Percentiles rank a stretch among this genome's conserved stretches.
These are phyloP conservation scores for Mastomys coucha DNA, from an alignment of 2,113 vertebrate genomes.

Conservation along the genomic window DNA sequence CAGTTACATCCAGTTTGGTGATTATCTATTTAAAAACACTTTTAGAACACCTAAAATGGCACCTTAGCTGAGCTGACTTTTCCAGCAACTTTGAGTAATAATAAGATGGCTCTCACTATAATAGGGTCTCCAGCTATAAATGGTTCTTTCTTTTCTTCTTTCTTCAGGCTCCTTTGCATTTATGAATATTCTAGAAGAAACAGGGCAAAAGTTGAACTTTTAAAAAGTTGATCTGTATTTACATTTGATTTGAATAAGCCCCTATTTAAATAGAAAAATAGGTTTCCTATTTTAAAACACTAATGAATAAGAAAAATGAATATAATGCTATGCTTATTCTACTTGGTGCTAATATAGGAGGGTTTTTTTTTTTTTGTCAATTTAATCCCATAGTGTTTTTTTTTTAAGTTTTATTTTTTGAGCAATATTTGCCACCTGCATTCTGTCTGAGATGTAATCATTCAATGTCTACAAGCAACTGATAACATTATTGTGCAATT, in stretches of 20 bases:
- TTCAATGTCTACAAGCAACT: constrained; percentile 78
- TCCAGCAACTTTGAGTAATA: constrained; percentile 57
- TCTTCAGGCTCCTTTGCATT: constrained; percentile 34
- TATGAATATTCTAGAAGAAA: constrained; percentile 74
- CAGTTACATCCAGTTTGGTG: neutral
- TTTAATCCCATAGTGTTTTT: constrained; percentile 31
- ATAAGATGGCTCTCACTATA: constrained; percentile 1
- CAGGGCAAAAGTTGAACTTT: constrained; percentile 52
- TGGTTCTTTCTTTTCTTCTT: constrained; percentile 21
- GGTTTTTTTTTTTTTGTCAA: constrained; percentile 70
- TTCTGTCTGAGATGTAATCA: constrained; percentile 71
- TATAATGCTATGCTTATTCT: constrained; percentile 68
- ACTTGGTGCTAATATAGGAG: constrained; percentile 52
- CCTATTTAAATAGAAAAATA: constrained; percentile 70
- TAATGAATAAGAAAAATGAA: constrained; percentile 75
- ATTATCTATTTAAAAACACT: constrained; percentile 40
- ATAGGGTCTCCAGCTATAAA: constrained; percentile 41
- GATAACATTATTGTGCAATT: constrained; percentile 76
- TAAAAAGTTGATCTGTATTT: constrained; percentile 71
- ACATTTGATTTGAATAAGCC: constrained; percentile 74
- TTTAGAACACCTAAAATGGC: constrained; percentile 41
- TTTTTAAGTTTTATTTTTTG: neutral
- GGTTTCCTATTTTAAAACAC: constrained; percentile 71
- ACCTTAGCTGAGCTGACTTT: constrained; percentile 3
- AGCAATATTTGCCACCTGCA: constrained; percentile 62